Base-by-base conservation (phyloP, 2,888 invertebrate genomes). In the Philereme vetulata region DNA sequence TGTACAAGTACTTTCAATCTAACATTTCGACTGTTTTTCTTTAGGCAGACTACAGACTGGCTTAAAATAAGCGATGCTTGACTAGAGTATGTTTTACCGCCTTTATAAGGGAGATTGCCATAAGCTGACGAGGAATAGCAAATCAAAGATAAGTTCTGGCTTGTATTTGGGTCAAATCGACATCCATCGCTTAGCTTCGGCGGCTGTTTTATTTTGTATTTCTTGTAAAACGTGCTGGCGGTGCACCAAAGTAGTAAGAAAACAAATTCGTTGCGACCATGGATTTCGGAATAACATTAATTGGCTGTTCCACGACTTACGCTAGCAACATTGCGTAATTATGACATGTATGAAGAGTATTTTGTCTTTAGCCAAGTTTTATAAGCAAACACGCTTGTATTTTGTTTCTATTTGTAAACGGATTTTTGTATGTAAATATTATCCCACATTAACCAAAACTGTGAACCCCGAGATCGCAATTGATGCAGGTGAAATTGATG, bases 91-190 rank as follows among this genome's bases (percentile, higher is more conserved):
- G 49, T 42, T 35, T 46, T 35, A 51, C 46, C n/a, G 42, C 51
- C 42, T 47, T 51, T 53, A 6, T 46, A 53, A 53, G 59, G 59
- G 53, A 38, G 49, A 49, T 42, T 46, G 34, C n/a, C 38, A 21
- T 38, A 48, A 49, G 63, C 68, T 55, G 61, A 57, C 36, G 60
- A 55, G 9, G 60, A 62, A 50, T 56, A 52, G 56, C 56, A 56
- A 53, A 58, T 46, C 55, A 56, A 57, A 68, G 68, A 68, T 68
- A 68, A 68, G 68, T 68, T 46, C 36, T 53, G 60, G 65, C 66
- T 66, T 66, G 43, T 53, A 36, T 62, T 53, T 43, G 35, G 11
- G 42, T 58, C 63, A 46, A 57, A 60, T 43, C 48, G 52, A 61
- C 51, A 45, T 59, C 59, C 60, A 64, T 52, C 60, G 66, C 65